Conservation (phyloP, 1,140 invertebrate species). For the Zaprionus gabonicus region DNA sequence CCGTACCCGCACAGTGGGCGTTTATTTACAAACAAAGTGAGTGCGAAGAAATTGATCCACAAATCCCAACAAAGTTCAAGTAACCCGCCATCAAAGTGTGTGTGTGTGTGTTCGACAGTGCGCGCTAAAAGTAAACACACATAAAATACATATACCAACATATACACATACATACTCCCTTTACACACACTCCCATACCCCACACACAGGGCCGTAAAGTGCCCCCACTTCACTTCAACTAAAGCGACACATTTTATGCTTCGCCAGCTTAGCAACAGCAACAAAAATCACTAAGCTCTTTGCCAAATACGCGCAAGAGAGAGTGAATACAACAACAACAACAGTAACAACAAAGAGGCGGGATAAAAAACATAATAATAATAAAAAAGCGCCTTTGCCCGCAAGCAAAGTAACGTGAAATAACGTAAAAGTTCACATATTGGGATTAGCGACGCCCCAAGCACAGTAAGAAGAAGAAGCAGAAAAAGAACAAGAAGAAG, state of each 20-base stretch:
- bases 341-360: constrained; percentile 4
- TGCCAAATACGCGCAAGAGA: constrained; percentile 50
- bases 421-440: constrained; percentile 51
- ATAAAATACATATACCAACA: constrained; percentile 21
- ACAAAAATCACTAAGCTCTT: constrained; percentile 53
- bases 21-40: constrained; percentile 42
- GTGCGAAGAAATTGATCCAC: constrained; percentile 1
- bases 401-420: constrained; percentile 36
- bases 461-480: constrained; percentile 36
- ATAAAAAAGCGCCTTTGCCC: constrained; percentile 39
- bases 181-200: constrained; percentile 10
- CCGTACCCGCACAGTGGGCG: constrained; percentile 25
- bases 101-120: constrained; percentile 38
- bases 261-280: constrained; percentile 62
- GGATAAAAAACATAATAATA: no score
- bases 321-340: constrained; percentile 40
- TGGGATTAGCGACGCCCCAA: constrained; percentile 56
- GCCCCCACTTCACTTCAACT: constrained; percentile 42
- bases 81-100: constrained; percentile 27
- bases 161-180: constrained; percentile 1
- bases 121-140: constrained; percentile 59
- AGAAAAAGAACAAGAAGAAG: constrained; percentile 32
- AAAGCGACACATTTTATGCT: constrained; percentile 74
- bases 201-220: constrained; percentile 67
- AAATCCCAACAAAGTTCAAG: constrained; percentile 25